Evolutionary conservation across 2,888 invertebrate species (phyloP).

Genomic region (Chrysodeixis includens): DNA sequence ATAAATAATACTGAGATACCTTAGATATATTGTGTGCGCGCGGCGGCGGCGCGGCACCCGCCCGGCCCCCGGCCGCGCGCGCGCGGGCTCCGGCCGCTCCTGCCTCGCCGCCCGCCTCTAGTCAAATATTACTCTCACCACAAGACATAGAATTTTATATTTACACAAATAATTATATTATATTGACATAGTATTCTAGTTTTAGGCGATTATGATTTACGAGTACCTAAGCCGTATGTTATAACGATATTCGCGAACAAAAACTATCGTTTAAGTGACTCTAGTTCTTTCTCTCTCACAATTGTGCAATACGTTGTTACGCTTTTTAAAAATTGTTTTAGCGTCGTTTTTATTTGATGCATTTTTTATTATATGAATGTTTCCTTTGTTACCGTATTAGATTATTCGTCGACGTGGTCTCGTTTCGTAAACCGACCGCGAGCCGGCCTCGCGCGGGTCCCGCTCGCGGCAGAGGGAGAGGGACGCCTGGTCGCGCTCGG

Average conservation of each 20-base stretch:
- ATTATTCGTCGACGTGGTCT: constrained; percentile 75
- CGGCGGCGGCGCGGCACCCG: constrained; percentile 59
- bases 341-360: constrained; percentile 73
- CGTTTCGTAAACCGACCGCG: constrained; percentile 67
- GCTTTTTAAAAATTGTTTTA: constrained; percentile 83
- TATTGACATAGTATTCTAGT: constrained; percentile 89
- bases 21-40: constrained; percentile 75
- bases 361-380: constrained; percentile 66
- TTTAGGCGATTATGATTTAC: constrained; percentile 88
- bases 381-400: constrained; percentile 71
- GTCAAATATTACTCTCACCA: constrained; percentile 88
- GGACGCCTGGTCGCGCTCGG: constrained; percentile 59
- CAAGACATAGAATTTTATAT: constrained; percentile 89
- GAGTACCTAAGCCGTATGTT: constrained; percentile 75
- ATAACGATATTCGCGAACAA: constrained; percentile 65
- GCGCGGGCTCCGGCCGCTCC: constrained; percentile 57
- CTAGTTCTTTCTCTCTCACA: constrained; percentile 80
- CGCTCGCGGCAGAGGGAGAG: too few species aligned
- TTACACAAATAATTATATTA: constrained; percentile 89
- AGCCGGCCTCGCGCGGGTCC: constrained; percentile 56
- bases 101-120: constrained; percentile 84
- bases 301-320: constrained; percentile 87
- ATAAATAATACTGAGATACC: constrained; percentile 86
- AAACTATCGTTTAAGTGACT: constrained; percentile 74
- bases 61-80: constrained; percentile 25